Base-by-base conservation (phyloP, 30 jellyfish, hydroid and myxozoan genomes). In the Turritopsis rubra region DNA sequence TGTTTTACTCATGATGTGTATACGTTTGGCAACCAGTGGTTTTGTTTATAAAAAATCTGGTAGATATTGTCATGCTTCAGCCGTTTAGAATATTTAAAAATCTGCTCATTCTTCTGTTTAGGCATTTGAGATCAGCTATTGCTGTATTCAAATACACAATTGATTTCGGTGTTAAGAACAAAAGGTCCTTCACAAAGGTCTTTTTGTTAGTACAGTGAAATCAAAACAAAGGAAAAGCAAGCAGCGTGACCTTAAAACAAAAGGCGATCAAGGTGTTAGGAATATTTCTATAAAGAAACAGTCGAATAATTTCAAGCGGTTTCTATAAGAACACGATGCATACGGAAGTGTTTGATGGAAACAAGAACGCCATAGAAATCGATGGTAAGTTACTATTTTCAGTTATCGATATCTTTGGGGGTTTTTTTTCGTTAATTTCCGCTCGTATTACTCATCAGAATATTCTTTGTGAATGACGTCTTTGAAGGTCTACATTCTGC, bases 341-440 rank as follows among this genome's bases (percentile, higher is more conserved):
- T 65, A 80, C 81, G 20, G 87, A 80, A 65, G 76, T 80, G 5
- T 80, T 80, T 80, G 87, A 80, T 30, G 87, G 79, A 65, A 80
- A 80, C 53, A 80, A 80, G 53, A 80, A 80, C 65, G 53, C 60
- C 52, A 80, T 80, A 27, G 87, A 80, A 23, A 80, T 80, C 60
- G 87, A 80, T 22, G 41, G 87, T 80, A 54, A 80, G 87, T 80
- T 1, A 22, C 1, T 9, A 18, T 80, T 80, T 28, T 21, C n/a
- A n/a, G n/a, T n/a, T n/a, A n/a, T n/a, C n/a, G n/a, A n/a, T n/a
- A n/a, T n/a, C n/a, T n/a, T n/a, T n/a, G n/a, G n/a, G n/a, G n/a
- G n/a, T n/a, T n/a, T n/a, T n/a, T n/a, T n/a, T n/a, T n/a, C n/a
- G n/a, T n/a, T n/a, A n/a, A n/a, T n/a, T n/a, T n/a, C n/a, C n/a